These are phyloP conservation scores for Paramormyrops kingsleyae DNA, from an alignment of 2,113 vertebrate genomes.

Conservation along the genomic window DNA sequence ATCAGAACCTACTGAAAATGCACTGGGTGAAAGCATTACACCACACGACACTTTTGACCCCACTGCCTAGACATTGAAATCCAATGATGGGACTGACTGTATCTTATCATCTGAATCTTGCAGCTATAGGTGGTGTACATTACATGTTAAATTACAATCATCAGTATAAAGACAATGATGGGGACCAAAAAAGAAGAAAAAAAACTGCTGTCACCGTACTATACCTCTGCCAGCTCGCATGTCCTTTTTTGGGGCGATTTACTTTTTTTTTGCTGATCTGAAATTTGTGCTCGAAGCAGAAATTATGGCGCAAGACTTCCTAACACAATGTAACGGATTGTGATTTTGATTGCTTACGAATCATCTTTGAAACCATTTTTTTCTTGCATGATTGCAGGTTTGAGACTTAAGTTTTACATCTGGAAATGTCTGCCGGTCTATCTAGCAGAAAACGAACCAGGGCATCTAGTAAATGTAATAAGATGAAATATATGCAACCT, in stretches of 20 bases:
- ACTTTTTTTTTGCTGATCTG: neutral
- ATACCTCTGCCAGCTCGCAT: neutral
- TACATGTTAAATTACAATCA: neutral
- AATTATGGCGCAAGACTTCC: neutral
- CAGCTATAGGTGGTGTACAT: neutral
- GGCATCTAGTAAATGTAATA: neutral
- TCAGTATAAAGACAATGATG: neutral
- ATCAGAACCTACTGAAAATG: neutral
- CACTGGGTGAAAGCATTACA: neutral
- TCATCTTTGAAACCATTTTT: neutral
- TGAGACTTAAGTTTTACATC: neutral
- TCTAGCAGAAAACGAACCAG: neutral
- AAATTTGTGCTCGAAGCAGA: neutral
- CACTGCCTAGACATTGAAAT: neutral
- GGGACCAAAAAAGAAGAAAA: neutral
- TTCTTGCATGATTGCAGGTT: neutral
- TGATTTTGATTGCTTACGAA: neutral
- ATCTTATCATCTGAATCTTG: neutral
- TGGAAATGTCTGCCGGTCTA: neutral
- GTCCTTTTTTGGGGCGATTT: neutral
- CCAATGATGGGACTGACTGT: neutral
- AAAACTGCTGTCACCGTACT: neutral
- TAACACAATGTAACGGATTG: neutral
- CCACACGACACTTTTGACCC: neutral
- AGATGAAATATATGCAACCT: neutral